A percentile compares a stretch with the other conserved stretches of the same genome.
These are phyloP conservation scores for Panthera leo DNA, from an alignment of 2,113 vertebrate species.

Conservation along the genomic window DNA sequence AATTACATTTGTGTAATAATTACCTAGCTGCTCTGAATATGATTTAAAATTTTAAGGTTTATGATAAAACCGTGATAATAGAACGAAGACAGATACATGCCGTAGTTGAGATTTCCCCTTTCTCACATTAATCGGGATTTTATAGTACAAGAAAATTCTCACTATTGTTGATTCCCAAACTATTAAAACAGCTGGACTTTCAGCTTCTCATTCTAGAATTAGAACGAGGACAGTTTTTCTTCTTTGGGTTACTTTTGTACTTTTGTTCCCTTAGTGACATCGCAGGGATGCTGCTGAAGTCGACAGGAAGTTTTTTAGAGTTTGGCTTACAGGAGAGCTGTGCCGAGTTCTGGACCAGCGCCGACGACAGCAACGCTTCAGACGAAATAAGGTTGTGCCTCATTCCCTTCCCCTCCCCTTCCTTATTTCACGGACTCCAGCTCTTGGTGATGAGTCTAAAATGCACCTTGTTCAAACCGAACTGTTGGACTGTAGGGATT, in stretches of 20 bases:
- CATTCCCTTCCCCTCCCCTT: accelerated
- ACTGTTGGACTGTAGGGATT: neutral
- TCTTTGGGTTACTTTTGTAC: slow-evolving; percentile 54
- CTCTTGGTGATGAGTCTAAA: neutral
- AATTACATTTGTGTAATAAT: neutral
- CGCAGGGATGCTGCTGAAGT: slow-evolving; percentile 97
- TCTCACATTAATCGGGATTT: neutral
- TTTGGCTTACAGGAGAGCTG: slow-evolving; percentile 93
- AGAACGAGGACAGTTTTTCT: neutral
- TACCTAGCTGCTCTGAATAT: neutral
- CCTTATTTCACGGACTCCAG: neutral
- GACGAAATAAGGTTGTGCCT: slow-evolving; percentile 94
- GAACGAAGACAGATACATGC: neutral
- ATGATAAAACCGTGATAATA: neutral
- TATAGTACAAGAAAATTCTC: neutral
- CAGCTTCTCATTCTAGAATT: neutral
- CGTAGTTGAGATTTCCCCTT: neutral
- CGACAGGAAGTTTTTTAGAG: slow-evolving; percentile 96
- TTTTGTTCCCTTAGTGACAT: slow-evolving; percentile 90
- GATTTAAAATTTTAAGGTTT: neutral
- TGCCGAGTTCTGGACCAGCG: slow-evolving; percentile 94
- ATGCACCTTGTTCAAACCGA: neutral
- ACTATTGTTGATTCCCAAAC: neutral
- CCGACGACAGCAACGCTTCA: slow-evolving; percentile 93
- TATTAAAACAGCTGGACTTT: neutral